Percentiles rank a stretch among this genome's conserved stretches.
These are phyloP conservation scores for Leptosomus discolor DNA, from an alignment of 2,113 vertebrate genomes.

Conservation along the genomic window DNA sequence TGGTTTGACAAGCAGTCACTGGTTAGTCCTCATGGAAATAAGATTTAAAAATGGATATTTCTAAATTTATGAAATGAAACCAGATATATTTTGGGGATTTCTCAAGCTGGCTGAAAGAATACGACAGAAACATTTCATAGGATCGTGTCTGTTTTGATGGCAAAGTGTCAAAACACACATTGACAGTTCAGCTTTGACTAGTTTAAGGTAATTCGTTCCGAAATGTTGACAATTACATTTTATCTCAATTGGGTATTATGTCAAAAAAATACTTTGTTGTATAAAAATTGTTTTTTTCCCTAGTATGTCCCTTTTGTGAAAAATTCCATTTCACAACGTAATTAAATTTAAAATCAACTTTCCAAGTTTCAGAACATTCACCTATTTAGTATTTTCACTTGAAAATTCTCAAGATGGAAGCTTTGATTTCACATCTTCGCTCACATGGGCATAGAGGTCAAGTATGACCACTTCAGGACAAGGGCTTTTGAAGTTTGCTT, in stretches of 20 bases:
- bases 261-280: neutral
- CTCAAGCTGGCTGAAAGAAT: neutral
- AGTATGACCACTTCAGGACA: neutral
- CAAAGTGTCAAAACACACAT: neutral
- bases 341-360: neutral
- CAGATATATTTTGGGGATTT: neutral
- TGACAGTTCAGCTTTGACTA: neutral
- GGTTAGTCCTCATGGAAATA: neutral
- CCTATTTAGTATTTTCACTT: neutral
- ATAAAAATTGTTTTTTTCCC: neutral
- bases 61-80: neutral
- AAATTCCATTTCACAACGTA: neutral
- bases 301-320: neutral
- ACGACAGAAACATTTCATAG: neutral
- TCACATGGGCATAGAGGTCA: neutral
- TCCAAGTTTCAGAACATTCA: neutral
- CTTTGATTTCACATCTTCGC: neutral
- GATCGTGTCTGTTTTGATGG: neutral
- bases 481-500: neutral
- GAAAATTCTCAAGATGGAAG: neutral
- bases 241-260: neutral
- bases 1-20: neutral
- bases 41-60: neutral
- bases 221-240: neutral
- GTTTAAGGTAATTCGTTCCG: neutral